Percentiles rank a stretch among this genome's conserved stretches.
These are phyloP conservation scores for Andrena praecox DNA, from an alignment of 2,888 invertebrate genomes.

Conservation along the genomic window DNA sequence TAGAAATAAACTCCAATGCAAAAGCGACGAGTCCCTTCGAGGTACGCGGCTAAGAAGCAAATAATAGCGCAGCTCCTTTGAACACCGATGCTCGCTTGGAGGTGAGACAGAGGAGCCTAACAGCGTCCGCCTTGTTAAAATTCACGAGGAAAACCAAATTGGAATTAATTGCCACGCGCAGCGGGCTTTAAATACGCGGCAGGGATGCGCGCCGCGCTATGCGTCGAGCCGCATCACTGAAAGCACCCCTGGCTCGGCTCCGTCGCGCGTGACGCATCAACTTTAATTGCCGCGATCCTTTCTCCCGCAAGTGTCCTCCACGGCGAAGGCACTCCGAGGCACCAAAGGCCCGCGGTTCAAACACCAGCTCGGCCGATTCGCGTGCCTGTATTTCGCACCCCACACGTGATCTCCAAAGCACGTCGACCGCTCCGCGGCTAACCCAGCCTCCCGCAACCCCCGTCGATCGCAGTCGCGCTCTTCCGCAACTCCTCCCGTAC, in stretches of 20 bases:
- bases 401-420: conserved; percentile 38
- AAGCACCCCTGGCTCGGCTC: conserved; percentile 10
- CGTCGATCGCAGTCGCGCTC: background rate
- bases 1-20: background rate
- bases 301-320: background rate
- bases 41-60: too few species aligned
- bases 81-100: too few species aligned
- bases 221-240: conserved; percentile 19
- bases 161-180: conserved; percentile 2
- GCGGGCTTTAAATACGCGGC: background rate
- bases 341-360: background rate
- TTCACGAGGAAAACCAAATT: conserved; percentile 17
- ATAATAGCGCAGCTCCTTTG: too few species aligned
- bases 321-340: background rate
- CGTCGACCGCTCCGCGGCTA: conserved; percentile 1
- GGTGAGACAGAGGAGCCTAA: too few species aligned
- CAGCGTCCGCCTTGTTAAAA: background rate
- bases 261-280: conserved; percentile 6
- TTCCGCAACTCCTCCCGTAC: background rate
- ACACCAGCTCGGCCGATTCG: background rate
- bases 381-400: conserved; percentile 22
- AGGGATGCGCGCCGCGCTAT: conserved; percentile 11
- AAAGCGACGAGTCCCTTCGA: background rate
- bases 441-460: background rate
- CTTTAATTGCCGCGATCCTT: conserved; percentile 31